These are phyloP conservation scores for Melanotaenia trifasciata DNA, from an alignment of 2,797 vertebrate genomes.

Conservation along the genomic window DNA sequence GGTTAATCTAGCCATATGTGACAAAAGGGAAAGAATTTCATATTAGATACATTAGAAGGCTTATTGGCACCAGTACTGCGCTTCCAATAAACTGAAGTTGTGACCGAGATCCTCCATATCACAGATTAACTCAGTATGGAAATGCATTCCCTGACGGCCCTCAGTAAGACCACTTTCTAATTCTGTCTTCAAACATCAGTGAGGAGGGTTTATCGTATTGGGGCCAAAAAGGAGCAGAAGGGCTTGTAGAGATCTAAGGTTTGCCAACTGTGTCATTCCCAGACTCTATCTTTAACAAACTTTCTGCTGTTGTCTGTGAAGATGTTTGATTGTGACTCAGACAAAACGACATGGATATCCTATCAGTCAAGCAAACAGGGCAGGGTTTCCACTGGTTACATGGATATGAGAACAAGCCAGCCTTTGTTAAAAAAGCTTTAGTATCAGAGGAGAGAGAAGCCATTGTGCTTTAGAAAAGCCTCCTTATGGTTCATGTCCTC, in stretches of 20 bases:
- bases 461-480: conserved; percentile 84
- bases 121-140: conserved; percentile 33
- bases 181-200: conserved; percentile 12
- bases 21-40: conserved; percentile 22
- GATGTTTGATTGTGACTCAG: conserved; percentile 64
- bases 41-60: conserved; percentile 14
- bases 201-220: neutral
- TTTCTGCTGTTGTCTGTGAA: conserved; percentile 20
- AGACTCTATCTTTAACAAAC: conserved; percentile 9
- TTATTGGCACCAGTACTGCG: conserved; percentile 31
- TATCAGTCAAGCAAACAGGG: conserved; percentile 71
- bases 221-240: neutral
- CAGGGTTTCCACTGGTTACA: conserved; percentile 73
- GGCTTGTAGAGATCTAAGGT: neutral
- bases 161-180: conserved; percentile 31
- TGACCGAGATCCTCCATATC: conserved; percentile 11
- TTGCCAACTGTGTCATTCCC: conserved; percentile 1
- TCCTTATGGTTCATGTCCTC: conserved; percentile 82
- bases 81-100: conserved; percentile 13
- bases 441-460: conserved; percentile 81
- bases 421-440: conserved; percentile 81
- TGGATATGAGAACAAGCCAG: conserved; percentile 80
- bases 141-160: conserved; percentile 3
- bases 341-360: conserved; percentile 71
- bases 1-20: conserved; percentile 8